phyloP scores from a whole-genome alignment of 2,113 vertebrate species.

The Peucedramus taeniatus region DNA sequence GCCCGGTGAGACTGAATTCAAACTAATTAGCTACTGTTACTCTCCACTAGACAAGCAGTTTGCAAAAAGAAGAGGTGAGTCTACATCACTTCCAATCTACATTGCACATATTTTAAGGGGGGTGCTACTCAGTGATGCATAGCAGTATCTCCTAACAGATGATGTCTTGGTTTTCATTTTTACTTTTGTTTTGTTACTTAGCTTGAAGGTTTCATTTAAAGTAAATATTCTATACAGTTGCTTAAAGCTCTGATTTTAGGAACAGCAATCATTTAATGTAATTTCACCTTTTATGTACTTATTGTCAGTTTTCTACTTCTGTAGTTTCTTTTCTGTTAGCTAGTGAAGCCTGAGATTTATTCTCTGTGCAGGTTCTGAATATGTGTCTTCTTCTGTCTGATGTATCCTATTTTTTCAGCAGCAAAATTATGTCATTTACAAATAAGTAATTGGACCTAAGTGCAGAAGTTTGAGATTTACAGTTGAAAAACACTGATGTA shows the following conservation, averaged over 20 bases:
- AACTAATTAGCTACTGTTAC: constrained; percentile 3
- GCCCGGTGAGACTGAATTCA: constrained; percentile 2
- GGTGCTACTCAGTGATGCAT: background rate
- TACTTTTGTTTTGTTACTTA: background rate
- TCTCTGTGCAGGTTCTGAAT: background rate
- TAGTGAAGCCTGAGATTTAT: background rate
- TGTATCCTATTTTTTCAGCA: background rate
- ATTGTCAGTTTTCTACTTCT: background rate
- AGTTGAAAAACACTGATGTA: background rate
- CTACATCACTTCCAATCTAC: background rate
- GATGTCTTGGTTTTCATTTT: background rate
- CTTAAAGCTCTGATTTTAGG: constrained; percentile 15
- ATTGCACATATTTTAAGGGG: background rate
- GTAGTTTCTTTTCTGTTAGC: background rate
- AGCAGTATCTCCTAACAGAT: background rate
- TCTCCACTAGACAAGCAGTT: background rate
- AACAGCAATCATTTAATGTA: background rate
- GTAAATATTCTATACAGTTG: background rate
- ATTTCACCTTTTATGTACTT: background rate
- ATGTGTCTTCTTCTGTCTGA: background rate
- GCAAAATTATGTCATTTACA: background rate
- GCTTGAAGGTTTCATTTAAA: background rate
- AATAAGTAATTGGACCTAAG: background rate
- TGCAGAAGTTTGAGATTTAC: background rate
- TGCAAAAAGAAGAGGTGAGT: background rate